phyloP scores from a whole-genome alignment of 2,888 invertebrate species.

The Callyntrura guangdongensis region DNA sequence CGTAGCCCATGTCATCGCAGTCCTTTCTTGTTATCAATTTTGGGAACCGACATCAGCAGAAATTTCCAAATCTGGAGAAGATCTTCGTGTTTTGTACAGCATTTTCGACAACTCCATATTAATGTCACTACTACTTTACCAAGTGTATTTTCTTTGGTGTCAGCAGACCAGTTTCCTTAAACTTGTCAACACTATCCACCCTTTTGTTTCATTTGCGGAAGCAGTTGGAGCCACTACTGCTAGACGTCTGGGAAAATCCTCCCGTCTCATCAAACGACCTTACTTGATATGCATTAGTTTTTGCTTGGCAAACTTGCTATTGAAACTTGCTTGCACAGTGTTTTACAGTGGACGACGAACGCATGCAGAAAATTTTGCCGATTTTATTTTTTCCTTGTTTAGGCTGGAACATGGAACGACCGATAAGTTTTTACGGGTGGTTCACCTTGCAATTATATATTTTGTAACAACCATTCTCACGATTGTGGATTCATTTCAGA shows the following conservation, averaged over 20 bases:
- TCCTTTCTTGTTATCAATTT: background rate
- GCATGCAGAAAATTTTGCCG: background rate
- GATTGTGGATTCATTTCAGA: constrained; percentile 6
- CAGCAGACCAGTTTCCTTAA: background rate
- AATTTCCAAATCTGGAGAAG: background rate
- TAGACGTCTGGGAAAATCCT: background rate
- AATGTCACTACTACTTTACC: background rate
- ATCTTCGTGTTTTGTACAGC: background rate
- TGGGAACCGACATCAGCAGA: background rate
- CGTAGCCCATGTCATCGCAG: background rate
- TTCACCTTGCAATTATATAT: background rate
- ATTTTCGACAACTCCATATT: background rate
- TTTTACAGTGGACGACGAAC: background rate
- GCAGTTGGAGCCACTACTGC: no score
- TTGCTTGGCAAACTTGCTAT: background rate
- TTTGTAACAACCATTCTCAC: background rate
- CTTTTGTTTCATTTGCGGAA: background rate
- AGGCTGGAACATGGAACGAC: background rate
- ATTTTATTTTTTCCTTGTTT: background rate
- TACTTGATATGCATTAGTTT: background rate
- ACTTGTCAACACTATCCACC: background rate
- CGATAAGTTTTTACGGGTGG: background rate
- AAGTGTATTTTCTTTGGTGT: constrained; percentile 5
- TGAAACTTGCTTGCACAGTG: background rate
- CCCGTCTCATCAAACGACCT: background rate